phyloP scores from a whole-genome alignment of 1,140 invertebrate genomes.

The Pomacea maculata region DNA sequence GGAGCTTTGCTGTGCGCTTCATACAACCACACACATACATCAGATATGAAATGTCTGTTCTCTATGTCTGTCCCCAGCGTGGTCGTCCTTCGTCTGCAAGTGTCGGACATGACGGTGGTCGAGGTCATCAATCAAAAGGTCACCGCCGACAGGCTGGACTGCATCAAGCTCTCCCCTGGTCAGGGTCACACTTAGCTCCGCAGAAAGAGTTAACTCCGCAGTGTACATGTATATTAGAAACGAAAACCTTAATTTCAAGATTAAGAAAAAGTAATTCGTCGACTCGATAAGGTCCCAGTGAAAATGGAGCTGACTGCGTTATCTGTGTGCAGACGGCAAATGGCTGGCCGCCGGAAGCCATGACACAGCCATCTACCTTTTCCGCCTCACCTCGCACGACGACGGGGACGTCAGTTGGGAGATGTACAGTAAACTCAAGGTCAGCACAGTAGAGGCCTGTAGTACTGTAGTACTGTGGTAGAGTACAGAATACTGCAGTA shows the following conservation, averaged over 20 bases:
- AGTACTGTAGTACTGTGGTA: no score
- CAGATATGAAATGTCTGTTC: background rate
- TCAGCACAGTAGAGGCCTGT: constrained; percentile 4
- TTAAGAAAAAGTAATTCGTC: background rate
- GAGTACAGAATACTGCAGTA: no score
- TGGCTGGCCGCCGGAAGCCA: constrained; percentile 5
- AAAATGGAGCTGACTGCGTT: no score
- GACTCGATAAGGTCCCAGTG: background rate
- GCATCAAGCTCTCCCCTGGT: constrained; percentile 16
- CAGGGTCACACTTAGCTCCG: background rate
- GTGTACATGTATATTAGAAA: background rate
- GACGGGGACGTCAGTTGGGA: background rate
- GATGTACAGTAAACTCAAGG: background rate
- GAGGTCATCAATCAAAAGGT: constrained; percentile 28
- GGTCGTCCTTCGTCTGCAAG: constrained; percentile 15
- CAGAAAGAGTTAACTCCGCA: background rate
- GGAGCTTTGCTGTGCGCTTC: background rate
- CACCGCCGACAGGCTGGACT: background rate
- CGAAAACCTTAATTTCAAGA: background rate
- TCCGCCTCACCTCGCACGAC: background rate
- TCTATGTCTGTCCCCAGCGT: constrained; percentile 13
- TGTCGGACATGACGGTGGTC: constrained; percentile 20
- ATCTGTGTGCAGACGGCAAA: background rate
- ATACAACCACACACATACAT: constrained; percentile 2
- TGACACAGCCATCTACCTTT: constrained; percentile 14